These are phyloP conservation scores for Gallinago media DNA, from an alignment of 2,113 vertebrate species.

Conservation along the genomic window DNA sequence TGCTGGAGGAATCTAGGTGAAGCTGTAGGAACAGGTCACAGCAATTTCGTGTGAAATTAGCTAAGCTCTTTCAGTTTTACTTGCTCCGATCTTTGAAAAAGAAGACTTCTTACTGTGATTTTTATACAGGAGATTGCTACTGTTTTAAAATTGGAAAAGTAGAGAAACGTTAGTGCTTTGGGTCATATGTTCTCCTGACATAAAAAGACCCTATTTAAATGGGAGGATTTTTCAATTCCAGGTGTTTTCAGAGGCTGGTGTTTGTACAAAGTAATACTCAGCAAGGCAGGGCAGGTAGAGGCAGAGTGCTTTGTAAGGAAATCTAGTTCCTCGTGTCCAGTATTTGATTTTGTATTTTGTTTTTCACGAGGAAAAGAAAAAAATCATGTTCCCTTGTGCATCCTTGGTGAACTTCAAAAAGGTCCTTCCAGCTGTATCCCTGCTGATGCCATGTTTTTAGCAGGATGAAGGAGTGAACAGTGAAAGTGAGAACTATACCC, in stretches of 20 bases:
- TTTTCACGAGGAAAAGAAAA: not conserved
- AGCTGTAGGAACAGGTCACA: not conserved
- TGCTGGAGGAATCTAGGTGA: not conserved
- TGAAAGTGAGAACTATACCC: not conserved
- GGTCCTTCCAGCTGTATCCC: not conserved
- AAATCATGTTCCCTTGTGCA: not conserved
- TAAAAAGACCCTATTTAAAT: not conserved
- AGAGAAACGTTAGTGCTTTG: not conserved
- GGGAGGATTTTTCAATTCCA: not conserved
- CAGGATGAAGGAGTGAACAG: not conserved
- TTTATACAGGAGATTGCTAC: not conserved
- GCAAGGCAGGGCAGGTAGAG: not conserved
- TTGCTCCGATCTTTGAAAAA: not conserved
- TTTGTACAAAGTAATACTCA: not conserved
- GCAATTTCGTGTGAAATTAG: not conserved
- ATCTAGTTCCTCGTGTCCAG: not conserved
- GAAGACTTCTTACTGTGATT: fast-evolving
- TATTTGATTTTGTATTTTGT: not conserved
- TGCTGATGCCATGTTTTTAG: not conserved
- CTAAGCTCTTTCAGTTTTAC: not conserved
- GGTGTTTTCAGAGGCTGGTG: not conserved
- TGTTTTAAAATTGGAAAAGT: not conserved
- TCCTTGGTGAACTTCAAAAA: not conserved
- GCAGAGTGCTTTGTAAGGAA: not conserved
- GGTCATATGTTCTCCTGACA: not conserved